Percentiles rank a stretch among this genome's conserved stretches.
Conservation (phyloP, 2,113 vertebrate species). For the Arenaria interpres region DNA sequence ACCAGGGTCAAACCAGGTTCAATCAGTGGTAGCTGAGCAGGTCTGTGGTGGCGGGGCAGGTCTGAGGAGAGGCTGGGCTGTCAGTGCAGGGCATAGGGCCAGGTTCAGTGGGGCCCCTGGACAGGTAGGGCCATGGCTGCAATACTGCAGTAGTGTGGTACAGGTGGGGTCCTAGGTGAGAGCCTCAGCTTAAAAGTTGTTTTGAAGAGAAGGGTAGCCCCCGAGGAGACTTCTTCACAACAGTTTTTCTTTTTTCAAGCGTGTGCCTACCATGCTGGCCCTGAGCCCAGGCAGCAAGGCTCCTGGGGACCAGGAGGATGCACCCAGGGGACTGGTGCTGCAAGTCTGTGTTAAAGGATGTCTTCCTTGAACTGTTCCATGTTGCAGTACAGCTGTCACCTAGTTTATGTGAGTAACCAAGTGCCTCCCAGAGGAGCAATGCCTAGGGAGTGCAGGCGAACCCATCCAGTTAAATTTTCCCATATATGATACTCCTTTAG, state of each 20-base stretch:
- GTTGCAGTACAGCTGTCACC: neutral
- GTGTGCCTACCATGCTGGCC: neutral
- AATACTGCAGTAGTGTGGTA: fast-evolving
- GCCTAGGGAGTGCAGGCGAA: fast-evolving
- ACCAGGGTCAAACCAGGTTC: neutral
- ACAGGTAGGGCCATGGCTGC: fast-evolving
- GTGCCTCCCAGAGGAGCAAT: neutral
- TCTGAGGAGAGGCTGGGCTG: neutral
- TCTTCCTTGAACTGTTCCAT: neutral
- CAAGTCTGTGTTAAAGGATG: neutral
- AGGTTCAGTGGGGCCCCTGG: fast-evolving
- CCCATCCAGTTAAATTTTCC: neutral
- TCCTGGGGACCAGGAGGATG: too few relatives aligned
- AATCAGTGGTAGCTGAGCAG: neutral
- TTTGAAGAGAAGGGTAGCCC: neutral
- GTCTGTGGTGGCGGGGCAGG: neutral
- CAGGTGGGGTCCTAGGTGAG: neutral
- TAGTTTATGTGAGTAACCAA: neutral
- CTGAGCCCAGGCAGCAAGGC: neutral
- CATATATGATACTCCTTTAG: neutral
- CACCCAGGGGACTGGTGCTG: too few relatives aligned
- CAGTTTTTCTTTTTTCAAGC: neutral
- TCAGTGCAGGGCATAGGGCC: too few relatives aligned
- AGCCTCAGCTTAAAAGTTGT: neutral
- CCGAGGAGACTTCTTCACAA: neutral